These are phyloP conservation scores for Entelurus aequoreus DNA, from an alignment of 2,113 vertebrate species.

Conservation along the genomic window DNA sequence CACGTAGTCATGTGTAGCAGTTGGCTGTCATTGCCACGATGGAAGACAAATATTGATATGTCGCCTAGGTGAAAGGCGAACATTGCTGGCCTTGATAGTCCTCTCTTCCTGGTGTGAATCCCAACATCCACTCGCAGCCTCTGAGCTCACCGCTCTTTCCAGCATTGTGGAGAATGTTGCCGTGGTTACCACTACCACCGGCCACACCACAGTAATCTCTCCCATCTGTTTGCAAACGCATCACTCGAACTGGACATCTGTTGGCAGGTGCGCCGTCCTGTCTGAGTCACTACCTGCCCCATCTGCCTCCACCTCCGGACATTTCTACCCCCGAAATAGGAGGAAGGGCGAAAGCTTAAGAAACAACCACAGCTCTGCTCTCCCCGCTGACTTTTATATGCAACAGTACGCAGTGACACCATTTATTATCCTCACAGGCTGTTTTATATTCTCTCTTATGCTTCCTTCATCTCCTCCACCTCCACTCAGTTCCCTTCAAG, in stretches of 20 bases:
- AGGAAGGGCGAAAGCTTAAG: conserved; percentile 8
- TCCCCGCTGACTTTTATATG: conserved; percentile 9
- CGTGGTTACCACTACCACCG: conserved; percentile 53
- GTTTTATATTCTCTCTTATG: conserved; percentile 20
- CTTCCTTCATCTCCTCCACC: conserved; percentile 14
- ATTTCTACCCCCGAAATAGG: background rate
- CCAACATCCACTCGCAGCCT: conserved; percentile 17
- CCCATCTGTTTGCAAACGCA: conserved; percentile 34
- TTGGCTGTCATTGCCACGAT: conserved; percentile 3
- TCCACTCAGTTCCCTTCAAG: conserved; percentile 7
- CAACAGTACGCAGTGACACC: conserved; percentile 19
- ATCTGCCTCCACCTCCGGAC: conserved; percentile 37
- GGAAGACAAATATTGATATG: conserved; percentile 29
- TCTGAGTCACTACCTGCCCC: conserved; percentile 56
- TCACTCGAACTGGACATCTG: conserved; percentile 7
- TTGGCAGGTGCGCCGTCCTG: conserved; percentile 45
- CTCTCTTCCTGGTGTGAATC: conserved; percentile 39
- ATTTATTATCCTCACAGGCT: conserved; percentile 27
- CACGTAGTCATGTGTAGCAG: background rate
- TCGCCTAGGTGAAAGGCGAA: conserved; percentile 17
- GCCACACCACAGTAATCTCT: conserved; percentile 22
- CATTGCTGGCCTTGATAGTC: conserved; percentile 7
- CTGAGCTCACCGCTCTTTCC: conserved; percentile 34
- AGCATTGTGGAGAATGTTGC: conserved; percentile 33
- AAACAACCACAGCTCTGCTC: conserved; percentile 13